Percentiles rank a stretch among this genome's conserved stretches.
Evolutionary conservation across 1,140 invertebrate genomes (phyloP).

Genomic region (Parapsyche elsis): DNA sequence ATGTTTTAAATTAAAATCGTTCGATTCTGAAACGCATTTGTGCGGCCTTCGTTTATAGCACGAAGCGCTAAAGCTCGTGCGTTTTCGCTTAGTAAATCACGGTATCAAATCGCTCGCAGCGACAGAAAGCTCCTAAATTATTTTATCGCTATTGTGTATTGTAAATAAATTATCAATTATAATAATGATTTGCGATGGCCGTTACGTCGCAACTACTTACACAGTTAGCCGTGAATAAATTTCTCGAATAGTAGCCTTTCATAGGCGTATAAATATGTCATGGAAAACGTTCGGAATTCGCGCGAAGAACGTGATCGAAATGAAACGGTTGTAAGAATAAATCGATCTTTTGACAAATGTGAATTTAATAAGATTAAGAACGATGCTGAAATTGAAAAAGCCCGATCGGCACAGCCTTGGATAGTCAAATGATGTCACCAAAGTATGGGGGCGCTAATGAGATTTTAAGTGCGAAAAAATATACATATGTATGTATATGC

Average conservation of each 20-base stretch:
- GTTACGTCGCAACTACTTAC: background rate
- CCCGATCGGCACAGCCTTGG: background rate
- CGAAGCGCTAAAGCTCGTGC: too few relatives aligned
- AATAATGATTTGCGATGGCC: conserved; percentile 28
- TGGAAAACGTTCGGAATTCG: conserved; percentile 3
- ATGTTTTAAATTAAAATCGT: background rate
- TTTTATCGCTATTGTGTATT: conserved; percentile 12
- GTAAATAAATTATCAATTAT: conserved; percentile 29
- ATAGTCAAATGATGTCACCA: background rate
- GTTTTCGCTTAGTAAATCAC: conserved; percentile 1
- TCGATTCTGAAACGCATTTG: background rate
- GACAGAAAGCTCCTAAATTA: conserved; percentile 23
- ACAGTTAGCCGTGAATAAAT: conserved; percentile 20
- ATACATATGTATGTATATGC: too few relatives aligned
- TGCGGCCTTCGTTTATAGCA: too few relatives aligned
- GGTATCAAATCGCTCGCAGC: conserved; percentile 1
- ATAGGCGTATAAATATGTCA: conserved; percentile 20
- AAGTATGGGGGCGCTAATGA: background rate
- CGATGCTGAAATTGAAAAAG: background rate
- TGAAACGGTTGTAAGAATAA: background rate
- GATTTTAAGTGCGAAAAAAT: conserved; percentile 1
- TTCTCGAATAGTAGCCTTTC: conserved; percentile 23
- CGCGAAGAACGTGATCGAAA: conserved; percentile 17
- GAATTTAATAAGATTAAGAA: background rate
- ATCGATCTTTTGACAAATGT: background rate